These are phyloP conservation scores for Physeter macrocephalus DNA, from an alignment of 2,113 vertebrate genomes.

Conservation along the genomic window DNA sequence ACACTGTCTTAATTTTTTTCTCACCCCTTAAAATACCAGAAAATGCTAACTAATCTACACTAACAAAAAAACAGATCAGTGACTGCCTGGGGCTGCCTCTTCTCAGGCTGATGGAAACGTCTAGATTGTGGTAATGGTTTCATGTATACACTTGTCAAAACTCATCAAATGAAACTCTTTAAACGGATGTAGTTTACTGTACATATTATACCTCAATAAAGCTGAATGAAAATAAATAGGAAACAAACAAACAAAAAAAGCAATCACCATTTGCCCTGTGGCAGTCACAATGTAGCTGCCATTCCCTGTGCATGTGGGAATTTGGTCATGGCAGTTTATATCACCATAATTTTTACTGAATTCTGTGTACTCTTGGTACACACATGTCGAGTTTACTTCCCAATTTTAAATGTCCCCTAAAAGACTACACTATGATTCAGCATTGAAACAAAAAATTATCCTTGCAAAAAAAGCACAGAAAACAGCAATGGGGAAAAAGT, in stretches of 20 bases:
- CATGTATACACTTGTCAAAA: background rate
- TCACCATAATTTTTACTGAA: background rate
- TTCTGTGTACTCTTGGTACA: background rate
- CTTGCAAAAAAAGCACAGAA: background rate
- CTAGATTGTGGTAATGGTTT: background rate
- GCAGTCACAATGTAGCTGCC: background rate
- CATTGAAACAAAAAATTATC: background rate
- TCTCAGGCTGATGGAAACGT: background rate
- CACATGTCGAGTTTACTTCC: background rate
- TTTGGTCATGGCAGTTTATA: background rate
- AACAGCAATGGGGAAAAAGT: background rate
- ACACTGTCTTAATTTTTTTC: background rate
- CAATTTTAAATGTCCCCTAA: background rate
- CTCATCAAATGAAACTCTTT: background rate
- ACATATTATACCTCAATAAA: background rate
- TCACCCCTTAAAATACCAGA: background rate
- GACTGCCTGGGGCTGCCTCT: background rate
- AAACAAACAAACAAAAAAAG: background rate
- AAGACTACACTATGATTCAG: background rate
- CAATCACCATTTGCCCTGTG: background rate
- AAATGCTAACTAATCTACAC: background rate
- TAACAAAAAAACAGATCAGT: background rate
- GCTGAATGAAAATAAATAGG: background rate
- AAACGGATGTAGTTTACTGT: background rate
- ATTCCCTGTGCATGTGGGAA: background rate